Evolutionary conservation across 2,113 vertebrate genomes (phyloP).

Genomic region (Sylvilagus bachmani): DNA sequence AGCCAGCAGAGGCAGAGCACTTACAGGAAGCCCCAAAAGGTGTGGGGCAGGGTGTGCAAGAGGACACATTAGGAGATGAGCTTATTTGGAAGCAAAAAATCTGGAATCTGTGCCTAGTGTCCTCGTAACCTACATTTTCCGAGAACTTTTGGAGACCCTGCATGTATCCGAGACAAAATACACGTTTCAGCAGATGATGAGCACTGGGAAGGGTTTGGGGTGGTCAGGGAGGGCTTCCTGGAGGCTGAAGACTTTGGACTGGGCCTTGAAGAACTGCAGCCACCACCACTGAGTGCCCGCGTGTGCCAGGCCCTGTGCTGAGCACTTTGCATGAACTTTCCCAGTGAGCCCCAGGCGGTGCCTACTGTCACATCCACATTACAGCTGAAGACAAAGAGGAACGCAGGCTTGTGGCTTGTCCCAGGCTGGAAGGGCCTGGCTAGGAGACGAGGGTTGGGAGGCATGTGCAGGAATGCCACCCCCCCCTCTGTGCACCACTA

Average conservation of each 20-base stretch:
- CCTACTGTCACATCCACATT: neutral
- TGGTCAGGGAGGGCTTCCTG: neutral
- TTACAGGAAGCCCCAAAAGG: neutral
- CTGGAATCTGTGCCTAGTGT: too few relatives aligned
- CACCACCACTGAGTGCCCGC: neutral
- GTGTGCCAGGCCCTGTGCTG: neutral
- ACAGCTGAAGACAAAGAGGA: neutral
- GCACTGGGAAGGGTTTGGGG: neutral
- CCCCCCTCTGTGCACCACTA: neutral
- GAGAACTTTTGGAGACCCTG: too few relatives aligned
- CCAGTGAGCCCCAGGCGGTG: neutral
- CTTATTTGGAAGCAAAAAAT: too few relatives aligned
- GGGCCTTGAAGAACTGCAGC: neutral
- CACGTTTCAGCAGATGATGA: neutral
- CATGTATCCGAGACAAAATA: too few relatives aligned
- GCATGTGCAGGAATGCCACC: conserved; percentile 53
- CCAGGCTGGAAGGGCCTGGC: neutral
- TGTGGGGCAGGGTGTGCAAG: too few relatives aligned
- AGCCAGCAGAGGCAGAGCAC: neutral
- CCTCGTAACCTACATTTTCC: too few relatives aligned
- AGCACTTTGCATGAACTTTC: neutral
- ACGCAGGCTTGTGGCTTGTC: neutral
- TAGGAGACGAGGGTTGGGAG: neutral
- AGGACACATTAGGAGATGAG: too few relatives aligned
- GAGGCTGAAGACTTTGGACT: conserved; percentile 10